Percentiles rank a stretch among this genome's conserved stretches.
Evolutionary conservation across 2,888 invertebrate genomes (phyloP).

Genomic region (Synanthedon tipuliformis): DNA sequence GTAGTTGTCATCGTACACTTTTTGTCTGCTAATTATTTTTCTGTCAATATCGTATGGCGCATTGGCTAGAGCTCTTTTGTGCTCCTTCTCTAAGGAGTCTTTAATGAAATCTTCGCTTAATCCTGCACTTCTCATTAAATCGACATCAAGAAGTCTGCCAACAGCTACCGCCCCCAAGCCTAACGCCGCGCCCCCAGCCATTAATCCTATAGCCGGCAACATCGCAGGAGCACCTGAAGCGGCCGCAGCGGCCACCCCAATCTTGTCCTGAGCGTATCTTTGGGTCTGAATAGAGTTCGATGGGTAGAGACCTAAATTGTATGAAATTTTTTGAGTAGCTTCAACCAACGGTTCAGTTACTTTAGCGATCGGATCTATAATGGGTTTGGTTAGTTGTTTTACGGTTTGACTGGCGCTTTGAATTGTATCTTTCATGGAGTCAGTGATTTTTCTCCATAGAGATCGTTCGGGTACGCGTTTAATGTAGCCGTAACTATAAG

Average conservation of each 20-base stretch:
- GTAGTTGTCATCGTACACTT: conserved; percentile 60
- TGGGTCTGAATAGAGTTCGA: conserved; percentile 53
- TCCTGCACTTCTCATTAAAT: conserved; percentile 70
- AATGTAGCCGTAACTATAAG: conserved; percentile 72
- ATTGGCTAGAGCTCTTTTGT: conserved; percentile 62
- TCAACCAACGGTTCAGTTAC: conserved; percentile 77
- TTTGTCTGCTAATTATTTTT: conserved; percentile 50
- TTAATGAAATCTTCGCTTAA: conserved; percentile 43
- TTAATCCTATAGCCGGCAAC: conserved; percentile 79
- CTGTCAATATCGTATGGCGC: conserved; percentile 53
- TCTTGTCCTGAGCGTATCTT: conserved; percentile 71
- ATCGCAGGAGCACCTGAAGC: conserved; percentile 72
- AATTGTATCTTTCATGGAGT: conserved; percentile 78
- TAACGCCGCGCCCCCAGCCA: conserved; percentile 85
- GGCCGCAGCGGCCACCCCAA: conserved; percentile 70
- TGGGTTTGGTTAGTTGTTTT: conserved; percentile 73
- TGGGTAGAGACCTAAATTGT: conserved; percentile 76
- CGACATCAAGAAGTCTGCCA: conserved; percentile 76
- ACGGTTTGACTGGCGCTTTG: conserved; percentile 78
- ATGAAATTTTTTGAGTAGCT: conserved; percentile 82
- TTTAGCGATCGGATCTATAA: conserved; percentile 70
- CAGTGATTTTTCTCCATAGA: conserved; percentile 79
- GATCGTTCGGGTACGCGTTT: conserved; percentile 73
- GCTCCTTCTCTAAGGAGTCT: conserved; percentile 63
- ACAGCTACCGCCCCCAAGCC: conserved; percentile 85